These are phyloP conservation scores for Enteromius afrohamiltoni DNA, from an alignment of 2,797 vertebrate genomes.

Conservation along the genomic window DNA sequence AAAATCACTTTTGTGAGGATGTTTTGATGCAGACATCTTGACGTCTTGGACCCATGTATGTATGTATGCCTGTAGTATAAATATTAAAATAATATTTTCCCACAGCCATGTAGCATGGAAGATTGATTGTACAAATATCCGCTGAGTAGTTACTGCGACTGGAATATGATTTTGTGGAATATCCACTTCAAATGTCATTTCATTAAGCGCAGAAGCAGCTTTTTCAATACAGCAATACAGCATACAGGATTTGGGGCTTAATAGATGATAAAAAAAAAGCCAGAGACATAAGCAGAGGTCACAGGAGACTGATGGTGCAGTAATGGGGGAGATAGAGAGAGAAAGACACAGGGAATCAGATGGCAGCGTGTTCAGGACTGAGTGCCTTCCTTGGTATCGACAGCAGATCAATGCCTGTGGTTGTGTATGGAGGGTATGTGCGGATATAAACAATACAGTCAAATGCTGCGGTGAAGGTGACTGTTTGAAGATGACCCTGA, in stretches of 20 bases:
- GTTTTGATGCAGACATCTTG: too few relatives aligned
- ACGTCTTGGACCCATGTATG: not conserved
- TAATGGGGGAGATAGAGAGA: constrained; percentile 26
- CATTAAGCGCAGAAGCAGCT: constrained; percentile 39
- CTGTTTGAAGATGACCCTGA: constrained; percentile 37
- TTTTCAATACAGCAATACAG: too few relatives aligned
- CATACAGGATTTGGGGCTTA: constrained; percentile 51
- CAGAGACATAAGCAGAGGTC: constrained; percentile 44
- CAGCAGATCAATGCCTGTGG: constrained; percentile 51
- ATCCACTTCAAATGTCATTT: constrained; percentile 53
- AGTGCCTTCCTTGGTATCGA: constrained; percentile 43
- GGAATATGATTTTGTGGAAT: constrained; percentile 31
- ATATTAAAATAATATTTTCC: not conserved
- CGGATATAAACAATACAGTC: constrained; percentile 43
- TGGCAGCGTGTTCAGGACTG: constrained; percentile 18
- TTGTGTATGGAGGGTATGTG: constrained; percentile 18
- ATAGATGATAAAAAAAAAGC: constrained; percentile 53
- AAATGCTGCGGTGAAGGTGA: constrained; percentile 42
- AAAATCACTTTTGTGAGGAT: too few relatives aligned
- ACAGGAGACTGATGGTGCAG: constrained; percentile 23
- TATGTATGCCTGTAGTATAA: not conserved
- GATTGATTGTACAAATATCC: not conserved
- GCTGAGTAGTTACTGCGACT: constrained; percentile 10
- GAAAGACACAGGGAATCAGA: constrained; percentile 29
- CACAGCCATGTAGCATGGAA: not conserved